These are phyloP conservation scores for Cryptoleucopteryx plumbea DNA, from an alignment of 2,113 vertebrate species.

Conservation along the genomic window DNA sequence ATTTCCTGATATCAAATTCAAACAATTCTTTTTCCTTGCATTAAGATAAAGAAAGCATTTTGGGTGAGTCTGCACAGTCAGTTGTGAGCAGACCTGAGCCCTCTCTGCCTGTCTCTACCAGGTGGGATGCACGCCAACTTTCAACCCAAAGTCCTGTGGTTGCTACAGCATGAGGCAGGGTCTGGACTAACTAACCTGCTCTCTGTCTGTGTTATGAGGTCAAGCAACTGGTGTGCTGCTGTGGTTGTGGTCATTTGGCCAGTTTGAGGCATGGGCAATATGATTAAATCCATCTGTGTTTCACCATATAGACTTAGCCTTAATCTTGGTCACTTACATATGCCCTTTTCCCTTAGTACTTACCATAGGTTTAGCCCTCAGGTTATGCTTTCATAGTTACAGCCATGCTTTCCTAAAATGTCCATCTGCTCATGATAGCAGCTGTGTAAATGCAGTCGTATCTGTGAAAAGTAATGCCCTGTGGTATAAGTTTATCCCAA, in stretches of 20 bases:
- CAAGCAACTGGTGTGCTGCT: not conserved
- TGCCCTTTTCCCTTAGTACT: not conserved
- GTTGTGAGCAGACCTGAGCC: not conserved
- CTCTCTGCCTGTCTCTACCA: not conserved
- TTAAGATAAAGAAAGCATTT: not conserved
- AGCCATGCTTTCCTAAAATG: not conserved
- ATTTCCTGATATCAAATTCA: slow-evolving; percentile 1
- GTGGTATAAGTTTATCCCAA: not conserved
- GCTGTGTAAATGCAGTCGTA: fast-evolving
- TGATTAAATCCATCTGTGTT: not conserved
- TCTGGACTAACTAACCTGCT: not conserved
- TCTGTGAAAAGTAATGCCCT: not conserved
- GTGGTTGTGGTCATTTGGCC: not conserved
- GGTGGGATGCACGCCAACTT: not conserved
- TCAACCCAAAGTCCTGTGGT: not conserved
- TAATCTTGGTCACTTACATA: not conserved
- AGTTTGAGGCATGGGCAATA: not conserved
- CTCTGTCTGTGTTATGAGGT: not conserved
- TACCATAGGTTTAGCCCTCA: not conserved
- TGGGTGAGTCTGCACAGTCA: not conserved
- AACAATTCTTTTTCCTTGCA: not conserved
- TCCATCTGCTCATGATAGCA: not conserved
- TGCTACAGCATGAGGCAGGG: not conserved
- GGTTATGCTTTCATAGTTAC: not conserved
- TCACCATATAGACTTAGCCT: not conserved